Evolutionary conservation across 2,888 invertebrate species (phyloP), one percentile per base, ranked within the genome.

Genomic region (Chouioia cunea): DNA sequence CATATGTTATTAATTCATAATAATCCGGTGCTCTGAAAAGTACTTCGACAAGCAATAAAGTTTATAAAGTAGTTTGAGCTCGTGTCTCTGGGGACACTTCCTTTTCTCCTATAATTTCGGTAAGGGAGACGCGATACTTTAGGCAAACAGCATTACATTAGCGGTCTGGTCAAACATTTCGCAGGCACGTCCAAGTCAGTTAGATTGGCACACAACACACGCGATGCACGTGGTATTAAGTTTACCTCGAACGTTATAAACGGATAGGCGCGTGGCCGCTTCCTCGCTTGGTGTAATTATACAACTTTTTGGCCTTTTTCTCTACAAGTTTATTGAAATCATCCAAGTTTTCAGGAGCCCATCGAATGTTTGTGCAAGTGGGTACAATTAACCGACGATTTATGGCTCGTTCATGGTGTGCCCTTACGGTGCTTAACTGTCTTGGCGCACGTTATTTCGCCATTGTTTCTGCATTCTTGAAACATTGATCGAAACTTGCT

Each of bases 91-190:
- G 27, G 3, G 6, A 27, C 27, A 27, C 4, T 27, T 6, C 6
- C 27, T 27, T 27, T 27, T 27, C 27, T 27, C 27, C 27, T 27
- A 27, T 27, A 27, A 27, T 27, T 27, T 27, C n/a, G 27, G 27
- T 27, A 6, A 27, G 6, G 6, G 27, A 27, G 73, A 80, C 75
- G 76, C 77, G 79, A 80, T 79, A 79, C 80, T 77, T 72, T 67
- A 54, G 68, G 77, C 76, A 82, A 83, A 82, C 82, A 81, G 78
- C 76, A 83, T 82, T 81, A 83, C 82, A 82, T 82, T 82, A 83
- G 80, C 80, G 75, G 76, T 73, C 78, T 76, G 78, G 77, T 77
- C 81, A 82, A 83, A 82, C 81, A 81, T 44, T 70, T 60, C 43
- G 53, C 56, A 48, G 48, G 1, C 18, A 8, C 18, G 4, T 47